phyloP scores from a whole-genome alignment of 92 coral and sea anemone genomes.

The Phenganax marumi region DNA sequence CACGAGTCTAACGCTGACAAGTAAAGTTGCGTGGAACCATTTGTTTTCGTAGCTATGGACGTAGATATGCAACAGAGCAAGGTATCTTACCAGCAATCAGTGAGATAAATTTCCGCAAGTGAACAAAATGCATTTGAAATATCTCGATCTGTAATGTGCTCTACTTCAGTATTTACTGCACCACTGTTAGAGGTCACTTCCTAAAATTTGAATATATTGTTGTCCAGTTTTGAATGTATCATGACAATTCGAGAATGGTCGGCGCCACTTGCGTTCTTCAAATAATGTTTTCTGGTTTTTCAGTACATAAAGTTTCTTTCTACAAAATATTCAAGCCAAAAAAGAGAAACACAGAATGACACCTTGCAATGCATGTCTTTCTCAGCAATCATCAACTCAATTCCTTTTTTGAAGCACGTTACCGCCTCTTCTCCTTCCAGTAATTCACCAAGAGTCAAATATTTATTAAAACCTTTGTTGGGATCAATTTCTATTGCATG shows the following conservation, averaged over 20 bases:
- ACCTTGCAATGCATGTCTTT: slow-evolving; percentile 35
- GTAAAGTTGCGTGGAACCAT: neutral
- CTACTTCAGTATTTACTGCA: slow-evolving; percentile 38
- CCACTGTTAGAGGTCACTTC: neutral
- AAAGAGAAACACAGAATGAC: neutral
- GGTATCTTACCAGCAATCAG: slow-evolving; percentile 77
- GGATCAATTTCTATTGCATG: slow-evolving; percentile 72
- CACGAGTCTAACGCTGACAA: too few species aligned
- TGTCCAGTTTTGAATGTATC: too few species aligned
- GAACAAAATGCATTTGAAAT: slow-evolving; percentile 93
- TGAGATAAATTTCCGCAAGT: slow-evolving; percentile 93
- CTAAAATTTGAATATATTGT: neutral
- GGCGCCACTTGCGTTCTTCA: neutral
- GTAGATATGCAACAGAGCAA: neutral
- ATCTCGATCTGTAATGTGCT: slow-evolving; percentile 56
- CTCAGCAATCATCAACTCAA: slow-evolving; percentile 73
- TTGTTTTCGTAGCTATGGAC: neutral
- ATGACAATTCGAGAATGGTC: neutral
- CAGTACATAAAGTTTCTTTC: neutral
- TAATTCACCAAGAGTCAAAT: slow-evolving; percentile 89
- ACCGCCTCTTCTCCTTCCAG: slow-evolving; percentile 82
- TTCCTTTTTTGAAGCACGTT: slow-evolving; percentile 76
- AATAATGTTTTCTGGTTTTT: neutral
- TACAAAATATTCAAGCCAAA: neutral
- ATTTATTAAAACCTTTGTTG: slow-evolving; percentile 72